Evolutionary conservation across 2,797 vertebrate genomes (phyloP), one percentile per base, ranked within the genome.

Genomic region (Staurois parvus): DNA sequence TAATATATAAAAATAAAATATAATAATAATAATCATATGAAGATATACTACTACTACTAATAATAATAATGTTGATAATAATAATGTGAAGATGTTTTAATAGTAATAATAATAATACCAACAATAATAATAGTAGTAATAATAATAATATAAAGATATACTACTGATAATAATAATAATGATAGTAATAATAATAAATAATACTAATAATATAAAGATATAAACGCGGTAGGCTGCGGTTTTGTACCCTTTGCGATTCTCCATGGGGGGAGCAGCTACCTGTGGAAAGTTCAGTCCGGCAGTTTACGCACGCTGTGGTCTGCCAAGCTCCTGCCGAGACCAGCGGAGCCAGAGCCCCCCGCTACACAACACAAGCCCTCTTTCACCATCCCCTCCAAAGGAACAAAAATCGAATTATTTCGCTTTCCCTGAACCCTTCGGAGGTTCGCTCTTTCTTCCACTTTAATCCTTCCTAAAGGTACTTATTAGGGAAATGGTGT

Each of bases 351-450:
- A 90, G 92, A 94, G 95, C 94, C 94, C 94, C 92, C 90, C 85
- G 88, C 92, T 94, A 92, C 93, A 90, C 87, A 92, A 96, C 94
- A 96, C 95, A 96, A 94, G 93, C 94, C 90, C 92, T 94, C 95
- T 97, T 97, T 97, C 95, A 96, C 95, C 96, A 96, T 95, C 94
- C 94, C 94, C 91, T 92, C 91, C 92, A 94, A 4, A 17, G 92
- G 94, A 96, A 98, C 96, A 98, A 98, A 98, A 96, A 81, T 93
- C 91, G 94, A 95, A 95, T 97, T 98, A 97, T 97, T 94, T 94
- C 90, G 89, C 88, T 89, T 93, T 91, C 89, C 88, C 87, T 86
- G 34, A 24, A 82, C 94, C 93, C 93, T 95, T 95, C 94, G 95
- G 94, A 95, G 94, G 90, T 89, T 89, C 93, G 94, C 92, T 91